Evolutionary conservation across 1,140 invertebrate species (phyloP).

Genomic region (Neodiprion lecontei): DNA sequence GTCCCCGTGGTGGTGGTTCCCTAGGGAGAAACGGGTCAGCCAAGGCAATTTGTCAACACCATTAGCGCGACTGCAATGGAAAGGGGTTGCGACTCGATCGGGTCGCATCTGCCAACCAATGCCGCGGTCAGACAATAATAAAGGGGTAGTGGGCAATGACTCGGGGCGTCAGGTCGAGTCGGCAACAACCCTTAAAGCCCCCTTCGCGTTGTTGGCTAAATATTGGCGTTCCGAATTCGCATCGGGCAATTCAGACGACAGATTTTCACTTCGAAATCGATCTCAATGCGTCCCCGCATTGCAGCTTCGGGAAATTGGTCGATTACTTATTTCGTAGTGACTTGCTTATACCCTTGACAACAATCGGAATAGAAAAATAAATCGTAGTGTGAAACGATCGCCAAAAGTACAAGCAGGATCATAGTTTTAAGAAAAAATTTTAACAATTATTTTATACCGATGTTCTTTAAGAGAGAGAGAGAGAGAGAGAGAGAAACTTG

Average conservation of each 20-base stretch:
- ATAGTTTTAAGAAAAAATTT: too few relatives aligned
- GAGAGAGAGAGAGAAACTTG: too few relatives aligned
- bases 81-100: slow-evolving; percentile 47
- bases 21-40: slow-evolving; percentile 50
- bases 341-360: too few relatives aligned
- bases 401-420: not conserved
- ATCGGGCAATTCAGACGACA: slow-evolving; percentile 43
- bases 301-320: too few relatives aligned
- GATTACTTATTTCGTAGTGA: too few relatives aligned
- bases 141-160: slow-evolving; percentile 58
- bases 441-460: too few relatives aligned
- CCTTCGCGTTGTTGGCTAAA: slow-evolving; percentile 53
- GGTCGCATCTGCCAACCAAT: slow-evolving; percentile 55
- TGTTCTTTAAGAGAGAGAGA: too few relatives aligned
- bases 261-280: slow-evolving; percentile 35
- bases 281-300: not conserved
- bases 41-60: slow-evolving; percentile 63
- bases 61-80: slow-evolving; percentile 49
- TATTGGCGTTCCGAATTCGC: slow-evolving; percentile 43
- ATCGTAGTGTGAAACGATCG: not conserved
- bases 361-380: too few relatives aligned
- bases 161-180: slow-evolving; percentile 37
- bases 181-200: slow-evolving; percentile 25
- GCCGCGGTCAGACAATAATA: slow-evolving; percentile 46
- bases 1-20: slow-evolving; percentile 23